Conservation (phyloP, 2,113 vertebrate species). For the Vanacampus margaritifer region DNA sequence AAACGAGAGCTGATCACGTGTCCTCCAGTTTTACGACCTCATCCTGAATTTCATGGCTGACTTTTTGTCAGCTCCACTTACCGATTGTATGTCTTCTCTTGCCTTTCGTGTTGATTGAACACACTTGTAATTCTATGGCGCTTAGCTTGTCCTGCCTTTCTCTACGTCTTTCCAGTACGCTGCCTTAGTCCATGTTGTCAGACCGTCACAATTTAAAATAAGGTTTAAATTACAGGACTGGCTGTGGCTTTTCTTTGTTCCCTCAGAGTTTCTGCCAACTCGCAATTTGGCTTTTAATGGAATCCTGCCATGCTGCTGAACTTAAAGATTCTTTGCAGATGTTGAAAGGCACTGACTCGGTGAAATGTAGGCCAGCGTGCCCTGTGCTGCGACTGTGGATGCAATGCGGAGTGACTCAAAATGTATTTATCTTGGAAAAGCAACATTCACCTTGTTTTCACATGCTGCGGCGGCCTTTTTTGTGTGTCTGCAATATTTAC, state of each 20-base stretch:
- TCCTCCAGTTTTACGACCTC: background rate
- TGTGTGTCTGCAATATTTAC: conserved; percentile 12
- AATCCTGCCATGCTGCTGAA: conserved; percentile 96
- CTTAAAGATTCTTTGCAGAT: conserved; percentile 97
- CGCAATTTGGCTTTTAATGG: conserved; percentile 98
- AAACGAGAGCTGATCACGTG: background rate
- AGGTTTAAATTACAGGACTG: conserved; percentile 98
- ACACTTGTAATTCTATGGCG: conserved; percentile 19
- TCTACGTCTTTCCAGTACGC: conserved; percentile 26
- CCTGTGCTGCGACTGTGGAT: conserved; percentile 31
- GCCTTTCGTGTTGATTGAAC: conserved; percentile 14
- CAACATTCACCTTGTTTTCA: conserved; percentile 34
- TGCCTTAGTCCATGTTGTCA: conserved; percentile 65
- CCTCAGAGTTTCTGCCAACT: conserved; percentile 96
- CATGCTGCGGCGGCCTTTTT: conserved; percentile 20
- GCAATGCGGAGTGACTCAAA: conserved; percentile 29
- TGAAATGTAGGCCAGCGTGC: conserved; percentile 79
- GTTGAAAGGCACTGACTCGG: conserved; percentile 86
- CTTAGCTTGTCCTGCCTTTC: conserved; percentile 9
- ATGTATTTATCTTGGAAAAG: conserved; percentile 23
- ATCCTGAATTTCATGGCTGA: background rate
- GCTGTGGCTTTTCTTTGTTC: conserved; percentile 92
- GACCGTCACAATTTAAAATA: conserved; percentile 84
- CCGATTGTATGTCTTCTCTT: background rate
- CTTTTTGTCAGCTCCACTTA: background rate